These are phyloP conservation scores for Chiridota heheva DNA, from an alignment of 35 echinoderm and acorn worm species.

Conservation along the genomic window DNA sequence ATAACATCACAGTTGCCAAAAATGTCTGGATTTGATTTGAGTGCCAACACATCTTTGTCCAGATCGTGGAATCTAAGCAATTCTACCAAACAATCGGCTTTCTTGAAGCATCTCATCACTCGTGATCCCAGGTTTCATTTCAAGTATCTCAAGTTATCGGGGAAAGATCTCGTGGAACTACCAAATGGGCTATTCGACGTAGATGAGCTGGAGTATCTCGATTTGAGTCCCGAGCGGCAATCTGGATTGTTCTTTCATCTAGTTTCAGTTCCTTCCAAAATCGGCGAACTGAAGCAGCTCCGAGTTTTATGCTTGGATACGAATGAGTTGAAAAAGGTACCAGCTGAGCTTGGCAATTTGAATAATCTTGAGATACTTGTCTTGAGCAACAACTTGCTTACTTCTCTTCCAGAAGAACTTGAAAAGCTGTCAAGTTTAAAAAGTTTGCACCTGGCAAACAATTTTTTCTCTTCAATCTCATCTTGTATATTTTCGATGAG, in stretches of 20 bases:
- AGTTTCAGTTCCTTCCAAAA: constrained; percentile 43
- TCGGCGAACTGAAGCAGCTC: constrained; percentile 55
- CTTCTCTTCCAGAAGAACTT: constrained; percentile 59
- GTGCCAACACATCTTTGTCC: too few relatives aligned
- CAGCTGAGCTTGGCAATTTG: constrained; percentile 59
- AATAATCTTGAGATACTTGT: constrained; percentile 74
- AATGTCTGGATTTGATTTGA: too few relatives aligned
- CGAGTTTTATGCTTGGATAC: constrained; percentile 85
- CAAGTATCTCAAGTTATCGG: constrained; percentile 76
- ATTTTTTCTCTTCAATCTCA: constrained; percentile 75
- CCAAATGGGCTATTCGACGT: constrained; percentile 65
- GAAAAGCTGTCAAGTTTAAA: constrained; percentile 52
- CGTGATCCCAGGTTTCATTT: constrained; percentile 59
- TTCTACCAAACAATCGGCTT: too few relatives aligned
- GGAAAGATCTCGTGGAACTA: constrained; percentile 60
- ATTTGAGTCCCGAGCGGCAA: constrained; percentile 79
- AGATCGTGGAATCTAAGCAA: too few relatives aligned
- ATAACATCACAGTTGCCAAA: too few relatives aligned
- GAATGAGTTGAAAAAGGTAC: constrained; percentile 72
- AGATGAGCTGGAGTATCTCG: constrained; percentile 69
- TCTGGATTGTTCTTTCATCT: constrained; percentile 66
- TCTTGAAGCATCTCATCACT: constrained; percentile 47
- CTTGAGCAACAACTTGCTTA: constrained; percentile 92
- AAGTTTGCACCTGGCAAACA: constrained; percentile 91
- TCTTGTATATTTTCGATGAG: constrained; percentile 58